Base-by-base conservation (phyloP, 2,888 invertebrate species). In the Harpalus rubripes region DNA sequence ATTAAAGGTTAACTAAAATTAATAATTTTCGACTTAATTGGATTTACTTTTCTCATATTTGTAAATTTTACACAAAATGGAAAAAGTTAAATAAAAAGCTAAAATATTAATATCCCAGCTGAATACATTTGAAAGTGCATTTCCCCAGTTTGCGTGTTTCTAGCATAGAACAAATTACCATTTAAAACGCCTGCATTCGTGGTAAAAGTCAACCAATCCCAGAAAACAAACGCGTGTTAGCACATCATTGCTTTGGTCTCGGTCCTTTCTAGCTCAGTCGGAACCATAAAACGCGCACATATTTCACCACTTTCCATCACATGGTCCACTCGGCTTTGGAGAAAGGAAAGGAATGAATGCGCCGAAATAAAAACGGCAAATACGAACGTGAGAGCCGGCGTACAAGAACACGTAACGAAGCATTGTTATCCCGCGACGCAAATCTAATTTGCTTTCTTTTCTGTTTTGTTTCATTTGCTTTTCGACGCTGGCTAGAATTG, bases 401-500 rank as follows among this genome's bases (percentile, higher is more conserved):
- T 59, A 15, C 32, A 26, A 26, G 63, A 63, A 18, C n/a, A 41
- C 41, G 74, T 80, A 80, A 80, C 79, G 79, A 80, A 80, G 79
- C 79, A 80, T 80, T 80, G 79, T 80, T 80, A 80, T 80, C 79
- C 79, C 61, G 59, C 79, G 79, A 61, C 79, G 61, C 79, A 80
- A 59, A 80, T 80, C 79, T 80, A 80, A 80, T 80, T 80, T 80
- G 79, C 61, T 80, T 80, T 74, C 68, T 80, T 80, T 80, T 74
- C 44, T 74, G 56, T 74, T 74, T 74, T 74, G 74, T 74, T 74
- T 80, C 79, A 80, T 80, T 80, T 80, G 79, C 61, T 80, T 80
- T 61, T 15, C 79, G 26, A 59, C 12, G 56, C 58, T 22, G 18
- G 61, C 59, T 41, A 7, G n/a, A 26, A 56, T 58, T 52, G 56